Conservation (phyloP, 2,888 invertebrate species). For the Mythimna loreyi region DNA sequence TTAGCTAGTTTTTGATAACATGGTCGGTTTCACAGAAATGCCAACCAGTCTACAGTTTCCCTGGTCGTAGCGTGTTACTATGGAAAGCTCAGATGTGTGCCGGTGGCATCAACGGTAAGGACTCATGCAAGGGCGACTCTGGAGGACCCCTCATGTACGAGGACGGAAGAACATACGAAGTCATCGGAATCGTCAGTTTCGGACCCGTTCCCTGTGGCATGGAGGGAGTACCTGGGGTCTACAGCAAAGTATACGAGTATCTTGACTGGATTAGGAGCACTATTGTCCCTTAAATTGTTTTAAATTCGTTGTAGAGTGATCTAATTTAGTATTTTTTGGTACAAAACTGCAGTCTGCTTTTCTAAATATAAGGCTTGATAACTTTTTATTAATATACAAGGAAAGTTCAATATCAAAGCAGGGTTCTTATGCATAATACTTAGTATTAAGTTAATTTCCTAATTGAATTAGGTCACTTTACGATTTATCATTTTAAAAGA, state of each 20-base stretch:
- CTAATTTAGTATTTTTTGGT: constrained; percentile 24
- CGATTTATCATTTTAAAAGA: constrained; percentile 5
- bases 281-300: constrained; percentile 51
- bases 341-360: background rate
- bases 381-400: background rate
- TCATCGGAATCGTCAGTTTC: constrained; percentile 91
- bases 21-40: constrained; percentile 35
- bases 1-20: background rate
- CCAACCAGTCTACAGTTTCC: constrained; percentile 33
- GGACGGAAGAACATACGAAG: constrained; percentile 70
- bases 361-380: constrained; percentile 1
- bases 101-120: constrained; percentile 47
- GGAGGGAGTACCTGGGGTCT: constrained; percentile 91
- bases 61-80: constrained; percentile 36
- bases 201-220: constrained; percentile 91
- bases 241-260: constrained; percentile 91
- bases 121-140: constrained; percentile 92
- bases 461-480: constrained; percentile 36
- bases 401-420: background rate
- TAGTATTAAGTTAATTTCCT: constrained; percentile 1
- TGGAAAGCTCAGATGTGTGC: constrained; percentile 51
- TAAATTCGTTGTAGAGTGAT: constrained; percentile 17
- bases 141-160: constrained; percentile 92
- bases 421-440: background rate
- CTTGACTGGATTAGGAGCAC: constrained; percentile 89